Base-by-base conservation (phyloP, 1,140 invertebrate species). In the Phortica variegata region DNA sequence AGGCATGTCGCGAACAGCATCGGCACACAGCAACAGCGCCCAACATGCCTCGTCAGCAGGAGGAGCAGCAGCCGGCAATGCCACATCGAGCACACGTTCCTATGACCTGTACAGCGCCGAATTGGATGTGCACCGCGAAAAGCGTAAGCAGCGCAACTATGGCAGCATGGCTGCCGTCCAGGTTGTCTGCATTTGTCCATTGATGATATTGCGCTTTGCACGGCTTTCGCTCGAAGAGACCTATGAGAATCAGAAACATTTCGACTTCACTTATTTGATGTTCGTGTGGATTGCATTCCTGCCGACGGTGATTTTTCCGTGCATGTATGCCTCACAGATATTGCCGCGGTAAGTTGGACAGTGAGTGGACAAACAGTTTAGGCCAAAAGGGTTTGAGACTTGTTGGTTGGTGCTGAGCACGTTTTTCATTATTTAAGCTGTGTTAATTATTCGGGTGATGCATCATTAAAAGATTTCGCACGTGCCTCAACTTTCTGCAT, bases 281-380 rank as follows among this genome's bases (percentile, higher is more conserved):
- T 85, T 87, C 51, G 82, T 87, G 5, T 88, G 85, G 85, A 73
- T 88, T 21, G 85, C 84, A 2, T 88, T 87, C 51, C 61, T 87
- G 26, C 85, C 86, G 21, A 85, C 84, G 0, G 81, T 84, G 40
- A 81, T 81, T 6, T 87, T 84, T 15, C 86, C 87, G 0, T 70
- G 80, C 31, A 69, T 88, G 17, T 87, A 84, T 61, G 80, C 80
- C 12, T 80, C 80, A 1, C 87, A 85, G 81, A 79, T 83, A 41
- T 81, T 87, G 77, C 84, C 81, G 52, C 81, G 82, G 80, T 84
- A 58, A 77, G 75, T 68, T 1, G 4, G n/a, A 18, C 16, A 37
- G 34, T 15, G 6, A 7, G 8, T 10, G 7, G 7, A n/a, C n/a
- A n/a, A n/a, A n/a, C n/a, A n/a, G 7, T 31, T 31, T 8, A n/a